These are phyloP conservation scores for Rhamphomyia laevipes DNA, from an alignment of 2,888 invertebrate species.

Conservation along the genomic window DNA sequence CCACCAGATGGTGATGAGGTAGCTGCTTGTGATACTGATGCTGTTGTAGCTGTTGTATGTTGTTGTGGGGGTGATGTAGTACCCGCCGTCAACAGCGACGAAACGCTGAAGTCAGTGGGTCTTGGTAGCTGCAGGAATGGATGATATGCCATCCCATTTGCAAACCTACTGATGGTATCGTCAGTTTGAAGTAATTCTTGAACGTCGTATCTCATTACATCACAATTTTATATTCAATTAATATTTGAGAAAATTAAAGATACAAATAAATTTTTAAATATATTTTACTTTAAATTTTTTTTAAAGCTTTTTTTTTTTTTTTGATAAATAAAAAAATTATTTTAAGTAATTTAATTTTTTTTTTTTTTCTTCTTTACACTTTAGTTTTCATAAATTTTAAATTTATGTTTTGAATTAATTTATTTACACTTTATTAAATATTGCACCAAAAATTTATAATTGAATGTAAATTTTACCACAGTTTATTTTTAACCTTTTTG, in stretches of 20 bases:
- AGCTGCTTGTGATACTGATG: conserved; percentile 11
- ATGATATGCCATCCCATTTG: conserved; percentile 65
- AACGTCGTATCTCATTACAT: conserved; percentile 42
- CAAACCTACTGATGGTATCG: conserved; percentile 40
- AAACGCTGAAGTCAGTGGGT: conserved; percentile 88
- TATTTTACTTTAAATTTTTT: conserved; percentile 6
- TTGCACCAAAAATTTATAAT: too few species aligned
- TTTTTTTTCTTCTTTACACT: not conserved
- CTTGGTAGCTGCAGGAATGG: conserved; percentile 79
- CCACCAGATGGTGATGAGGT: conserved; percentile 20
- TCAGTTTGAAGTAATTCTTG: conserved; percentile 41
- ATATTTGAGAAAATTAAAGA: not conserved
- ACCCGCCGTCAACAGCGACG: conserved; percentile 74
- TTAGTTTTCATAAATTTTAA: conserved; percentile 3
- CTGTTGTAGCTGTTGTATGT: conserved; percentile 17
- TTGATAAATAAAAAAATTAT: too few species aligned
- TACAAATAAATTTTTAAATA: not conserved
- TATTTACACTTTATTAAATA: not conserved
- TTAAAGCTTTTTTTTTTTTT: conserved; percentile 2
- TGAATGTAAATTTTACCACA: not conserved
- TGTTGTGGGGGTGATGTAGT: conserved; percentile 36
- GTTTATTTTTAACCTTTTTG: not conserved
- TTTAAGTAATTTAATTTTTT: conserved; percentile 1
- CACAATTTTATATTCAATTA: conserved; percentile 26
- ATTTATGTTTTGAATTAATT: not conserved